phyloP scores from a whole-genome alignment of 2,113 vertebrate species.

The Anarhynchus alexandrinus region DNA sequence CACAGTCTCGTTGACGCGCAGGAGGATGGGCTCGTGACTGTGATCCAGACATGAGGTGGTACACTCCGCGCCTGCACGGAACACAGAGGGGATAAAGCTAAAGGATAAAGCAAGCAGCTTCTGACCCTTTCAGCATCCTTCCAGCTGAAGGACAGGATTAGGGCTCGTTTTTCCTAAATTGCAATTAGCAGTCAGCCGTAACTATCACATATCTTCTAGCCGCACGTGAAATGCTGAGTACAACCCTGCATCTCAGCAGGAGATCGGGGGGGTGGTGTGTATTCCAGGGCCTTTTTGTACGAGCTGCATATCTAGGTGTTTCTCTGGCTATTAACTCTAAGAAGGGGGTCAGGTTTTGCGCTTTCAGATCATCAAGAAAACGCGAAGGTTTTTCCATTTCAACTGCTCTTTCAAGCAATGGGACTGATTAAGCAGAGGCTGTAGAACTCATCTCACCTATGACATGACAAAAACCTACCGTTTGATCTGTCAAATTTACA shows the following conservation, averaged over 20 bases:
- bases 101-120: conserved; percentile 11
- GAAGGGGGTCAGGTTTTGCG: not conserved
- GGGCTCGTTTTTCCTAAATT: conserved; percentile 8
- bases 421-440: not conserved
- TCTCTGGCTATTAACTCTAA: conserved; percentile 11
- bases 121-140: not conserved
- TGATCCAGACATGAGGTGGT: conserved; percentile 86
- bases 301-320: not conserved
- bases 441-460: not conserved
- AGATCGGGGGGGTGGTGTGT: not conserved
- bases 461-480: not conserved
- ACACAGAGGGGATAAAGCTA: not conserved
- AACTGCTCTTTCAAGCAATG: not conserved
- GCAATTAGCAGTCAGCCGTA: conserved; percentile 47
- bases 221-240: conserved; percentile 17
- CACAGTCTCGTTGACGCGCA: conserved; percentile 85
- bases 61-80: conserved; percentile 85
- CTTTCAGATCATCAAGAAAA: not conserved
- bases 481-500: not conserved
- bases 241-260: not conserved
- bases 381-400: not conserved
- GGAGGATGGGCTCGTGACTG: conserved; percentile 88
- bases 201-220: conserved; percentile 44
- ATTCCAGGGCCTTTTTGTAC: not conserved
- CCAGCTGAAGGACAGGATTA: not conserved